These are phyloP conservation scores for Calephelis perditalis DNA, from an alignment of 2,888 invertebrate species.

Conservation along the genomic window DNA sequence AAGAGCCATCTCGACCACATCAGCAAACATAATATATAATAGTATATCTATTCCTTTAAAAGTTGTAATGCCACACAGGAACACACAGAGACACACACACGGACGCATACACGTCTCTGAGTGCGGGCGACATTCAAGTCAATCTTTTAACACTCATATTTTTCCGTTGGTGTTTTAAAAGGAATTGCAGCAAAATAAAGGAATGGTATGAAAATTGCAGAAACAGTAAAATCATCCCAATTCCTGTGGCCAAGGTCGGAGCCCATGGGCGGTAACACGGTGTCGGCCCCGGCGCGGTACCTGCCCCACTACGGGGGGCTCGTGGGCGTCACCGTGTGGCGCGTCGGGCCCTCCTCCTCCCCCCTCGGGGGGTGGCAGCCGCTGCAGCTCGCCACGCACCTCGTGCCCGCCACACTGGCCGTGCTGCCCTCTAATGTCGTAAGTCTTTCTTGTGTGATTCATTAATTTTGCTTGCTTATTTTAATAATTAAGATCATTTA, in stretches of 20 bases:
- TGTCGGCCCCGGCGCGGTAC: constrained; percentile 79
- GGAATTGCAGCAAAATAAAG: background rate
- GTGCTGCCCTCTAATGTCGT: constrained; percentile 82
- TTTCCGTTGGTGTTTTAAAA: too few relatives aligned
- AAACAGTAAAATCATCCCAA: constrained; percentile 83
- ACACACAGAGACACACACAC: too few relatives aligned
- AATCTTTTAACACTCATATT: too few relatives aligned
- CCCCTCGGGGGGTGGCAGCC: constrained; percentile 89
- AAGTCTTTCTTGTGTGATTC: constrained; percentile 27
- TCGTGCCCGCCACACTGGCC: constrained; percentile 92
- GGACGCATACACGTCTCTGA: too few relatives aligned
- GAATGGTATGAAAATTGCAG: constrained; percentile 60
- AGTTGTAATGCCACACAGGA: too few relatives aligned
- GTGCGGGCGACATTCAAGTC: too few relatives aligned
- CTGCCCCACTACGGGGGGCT: constrained; percentile 85
- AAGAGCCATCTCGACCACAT: too few relatives aligned
- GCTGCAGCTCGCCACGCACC: constrained; percentile 89
- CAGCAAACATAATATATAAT: too few relatives aligned
- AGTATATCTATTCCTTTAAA: too few relatives aligned
- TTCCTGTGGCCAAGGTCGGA: constrained; percentile 82
- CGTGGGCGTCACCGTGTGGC: constrained; percentile 82
- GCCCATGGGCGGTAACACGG: constrained; percentile 79
- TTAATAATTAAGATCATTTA: too few relatives aligned
- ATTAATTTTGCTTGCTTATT: too few relatives aligned
- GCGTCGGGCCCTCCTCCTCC: constrained; percentile 54